Conservation (phyloP, 1,140 invertebrate species). For the Bradysia coprophila region DNA sequence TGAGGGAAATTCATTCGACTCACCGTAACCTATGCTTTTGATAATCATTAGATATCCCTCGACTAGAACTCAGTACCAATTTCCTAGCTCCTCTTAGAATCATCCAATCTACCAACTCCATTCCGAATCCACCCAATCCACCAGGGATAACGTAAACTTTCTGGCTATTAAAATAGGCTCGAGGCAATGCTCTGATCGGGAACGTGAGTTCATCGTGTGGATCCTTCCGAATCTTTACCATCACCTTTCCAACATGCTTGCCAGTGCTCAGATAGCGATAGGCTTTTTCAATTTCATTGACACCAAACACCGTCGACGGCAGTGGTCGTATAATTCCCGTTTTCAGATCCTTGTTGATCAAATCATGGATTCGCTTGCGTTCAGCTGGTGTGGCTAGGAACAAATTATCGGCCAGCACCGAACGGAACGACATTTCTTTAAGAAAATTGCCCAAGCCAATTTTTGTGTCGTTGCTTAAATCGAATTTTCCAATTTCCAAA, state of each 20-base stretch:
- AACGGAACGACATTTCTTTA: conserved; percentile 20
- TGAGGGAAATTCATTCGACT: conserved; percentile 24
- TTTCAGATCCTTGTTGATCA: conserved; percentile 66
- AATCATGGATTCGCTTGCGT: conserved; percentile 49
- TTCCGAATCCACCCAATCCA: conserved; percentile 76
- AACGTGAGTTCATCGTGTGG: conserved; percentile 9
- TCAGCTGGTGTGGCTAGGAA: conserved; percentile 29
- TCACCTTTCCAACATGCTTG: conserved; percentile 79
- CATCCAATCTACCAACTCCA: conserved; percentile 79
- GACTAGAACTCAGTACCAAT: conserved; percentile 61
- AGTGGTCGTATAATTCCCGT: conserved; percentile 42
- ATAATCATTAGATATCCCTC: conserved; percentile 60
- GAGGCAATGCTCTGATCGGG: conserved; percentile 13
- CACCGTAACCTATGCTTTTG: conserved; percentile 45
- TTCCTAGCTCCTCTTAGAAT: conserved; percentile 57
- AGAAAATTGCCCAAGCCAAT: conserved; percentile 41
- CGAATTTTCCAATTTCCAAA: conserved; percentile 54
- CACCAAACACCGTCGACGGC: conserved; percentile 34
- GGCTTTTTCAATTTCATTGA: conserved; percentile 40
- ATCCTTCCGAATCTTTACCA: conserved; percentile 12
- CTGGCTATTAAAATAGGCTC: conserved; percentile 27
- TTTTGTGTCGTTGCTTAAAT: conserved; percentile 41
- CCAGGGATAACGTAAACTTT: conserved; percentile 38
- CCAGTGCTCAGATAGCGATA: conserved; percentile 64
- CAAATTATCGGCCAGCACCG: conserved; percentile 26